Evolutionary conservation across 2,113 vertebrate species (phyloP).

Genomic region (Ancistrus triradiatus): DNA sequence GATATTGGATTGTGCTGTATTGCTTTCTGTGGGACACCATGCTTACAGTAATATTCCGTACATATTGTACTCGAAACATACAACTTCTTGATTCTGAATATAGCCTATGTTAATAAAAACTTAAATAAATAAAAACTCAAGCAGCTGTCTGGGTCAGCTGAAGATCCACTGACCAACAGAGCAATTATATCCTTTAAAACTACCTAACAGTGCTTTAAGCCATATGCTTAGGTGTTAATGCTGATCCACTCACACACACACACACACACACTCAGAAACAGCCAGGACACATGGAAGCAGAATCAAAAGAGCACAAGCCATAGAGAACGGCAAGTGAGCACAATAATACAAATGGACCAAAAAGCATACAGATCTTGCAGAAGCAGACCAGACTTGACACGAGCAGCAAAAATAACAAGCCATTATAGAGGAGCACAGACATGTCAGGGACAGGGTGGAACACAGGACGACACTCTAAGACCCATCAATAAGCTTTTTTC

Average conservation of each 20-base stretch:
- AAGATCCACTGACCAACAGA: too few relatives aligned
- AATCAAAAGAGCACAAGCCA: neutral
- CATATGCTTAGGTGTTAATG: neutral
- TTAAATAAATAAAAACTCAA: too few relatives aligned
- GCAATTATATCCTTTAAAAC: too few relatives aligned
- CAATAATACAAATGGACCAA: slow-evolving; percentile 53
- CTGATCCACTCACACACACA: neutral
- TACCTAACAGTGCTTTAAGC: too few relatives aligned
- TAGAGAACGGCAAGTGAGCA: slow-evolving; percentile 47
- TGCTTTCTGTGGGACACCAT: too few relatives aligned
- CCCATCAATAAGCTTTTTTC: slow-evolving; percentile 34
- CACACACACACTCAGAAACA: slow-evolving; percentile 5
- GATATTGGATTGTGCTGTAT: too few relatives aligned
- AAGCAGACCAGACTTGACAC: slow-evolving; percentile 29
- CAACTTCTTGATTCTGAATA: too few relatives aligned
- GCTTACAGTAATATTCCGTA: too few relatives aligned
- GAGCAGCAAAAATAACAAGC: slow-evolving; percentile 4
- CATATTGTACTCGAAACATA: too few relatives aligned
- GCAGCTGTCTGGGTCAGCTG: too few relatives aligned
- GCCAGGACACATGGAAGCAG: neutral
- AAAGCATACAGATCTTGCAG: slow-evolving; percentile 9
- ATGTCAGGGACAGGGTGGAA: slow-evolving; percentile 41
- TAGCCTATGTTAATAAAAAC: too few relatives aligned
- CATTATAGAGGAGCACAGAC: neutral
- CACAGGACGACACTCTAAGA: slow-evolving; percentile 38